Percentiles rank a stretch among this genome's conserved stretches.
These are phyloP conservation scores for Onychomys leucogaster DNA, from an alignment of 2,797 vertebrate species.

Conservation along the genomic window DNA sequence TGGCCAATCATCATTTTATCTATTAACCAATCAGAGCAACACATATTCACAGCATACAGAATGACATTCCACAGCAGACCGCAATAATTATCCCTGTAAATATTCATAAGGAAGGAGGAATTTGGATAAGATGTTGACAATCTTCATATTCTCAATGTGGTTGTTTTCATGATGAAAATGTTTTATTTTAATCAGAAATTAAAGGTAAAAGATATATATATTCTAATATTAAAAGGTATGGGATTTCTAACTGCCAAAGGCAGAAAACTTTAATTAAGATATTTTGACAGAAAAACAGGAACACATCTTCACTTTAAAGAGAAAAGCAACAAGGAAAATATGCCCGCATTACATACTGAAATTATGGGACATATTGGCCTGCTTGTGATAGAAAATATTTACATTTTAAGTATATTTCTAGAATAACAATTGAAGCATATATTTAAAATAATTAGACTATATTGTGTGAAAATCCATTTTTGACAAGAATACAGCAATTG, in stretches of 20 bases:
- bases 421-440: neutral
- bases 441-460: neutral
- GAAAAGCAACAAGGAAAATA: neutral
- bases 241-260: neutral
- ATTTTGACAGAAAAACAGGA: constrained; percentile 3
- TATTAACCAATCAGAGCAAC: no score
- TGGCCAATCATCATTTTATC: no score
- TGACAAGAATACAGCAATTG: neutral
- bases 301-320: neutral
- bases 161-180: neutral
- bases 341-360: neutral
- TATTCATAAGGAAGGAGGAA: constrained; percentile 20
- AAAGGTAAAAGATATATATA: neutral
- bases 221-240: constrained; percentile 47
- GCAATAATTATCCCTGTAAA: neutral
- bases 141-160: neutral
- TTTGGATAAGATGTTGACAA: neutral
- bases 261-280: constrained; percentile 55
- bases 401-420: constrained; percentile 34
- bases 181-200: constrained; percentile 9
- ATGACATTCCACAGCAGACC: no score
- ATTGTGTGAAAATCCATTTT: neutral
- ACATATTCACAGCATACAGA: no score
- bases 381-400: constrained; percentile 23
- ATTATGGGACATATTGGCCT: neutral